A percentile compares a stretch with the other conserved stretches of the same genome.
Conservation (phyloP, 2,888 invertebrate genomes). For the Quadroppia sp. region DNA sequence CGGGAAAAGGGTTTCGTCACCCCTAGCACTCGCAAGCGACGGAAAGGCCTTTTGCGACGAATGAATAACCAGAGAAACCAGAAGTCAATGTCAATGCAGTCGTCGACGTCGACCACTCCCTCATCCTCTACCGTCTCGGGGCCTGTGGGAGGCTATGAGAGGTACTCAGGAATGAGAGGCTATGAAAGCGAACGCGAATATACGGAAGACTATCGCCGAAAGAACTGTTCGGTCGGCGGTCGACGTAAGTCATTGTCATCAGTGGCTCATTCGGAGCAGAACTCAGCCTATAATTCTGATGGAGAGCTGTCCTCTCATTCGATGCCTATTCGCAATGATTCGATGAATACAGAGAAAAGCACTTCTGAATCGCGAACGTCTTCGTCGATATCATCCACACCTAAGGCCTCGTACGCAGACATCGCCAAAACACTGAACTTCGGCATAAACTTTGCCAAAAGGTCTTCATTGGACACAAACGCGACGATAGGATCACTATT, state of each 20-base stretch:
- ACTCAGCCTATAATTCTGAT: conserved; percentile 40
- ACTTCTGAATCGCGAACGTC: conserved; percentile 16
- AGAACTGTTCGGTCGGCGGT: neutral
- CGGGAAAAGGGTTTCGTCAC: conserved; percentile 40
- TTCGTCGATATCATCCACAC: conserved; percentile 23
- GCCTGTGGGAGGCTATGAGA: neutral
- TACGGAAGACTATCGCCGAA: conserved; percentile 33
- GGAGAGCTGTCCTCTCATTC: conserved; percentile 34
- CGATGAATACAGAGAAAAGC: neutral
- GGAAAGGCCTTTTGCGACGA: conserved; percentile 25
- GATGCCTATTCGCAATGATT: conserved; percentile 33
- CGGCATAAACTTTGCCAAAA: neutral
- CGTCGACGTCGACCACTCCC: conserved; percentile 24
- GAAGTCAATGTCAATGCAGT: neutral
- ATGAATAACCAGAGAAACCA: conserved; percentile 10
- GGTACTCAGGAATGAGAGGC: conserved; percentile 36
- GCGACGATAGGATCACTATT: neutral
- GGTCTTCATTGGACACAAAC: conserved; percentile 14
- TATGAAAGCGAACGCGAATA: conserved; percentile 44
- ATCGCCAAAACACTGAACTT: conserved; percentile 40
- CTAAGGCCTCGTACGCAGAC: conserved; percentile 42
- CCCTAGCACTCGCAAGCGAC: conserved; percentile 31
- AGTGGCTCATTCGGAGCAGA: conserved; percentile 39
- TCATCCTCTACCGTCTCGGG: conserved; percentile 25
- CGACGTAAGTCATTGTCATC: conserved; percentile 28